Evolutionary conservation across 2,888 invertebrate genomes (phyloP).

Genomic region (Gnatocerus cornutus): DNA sequence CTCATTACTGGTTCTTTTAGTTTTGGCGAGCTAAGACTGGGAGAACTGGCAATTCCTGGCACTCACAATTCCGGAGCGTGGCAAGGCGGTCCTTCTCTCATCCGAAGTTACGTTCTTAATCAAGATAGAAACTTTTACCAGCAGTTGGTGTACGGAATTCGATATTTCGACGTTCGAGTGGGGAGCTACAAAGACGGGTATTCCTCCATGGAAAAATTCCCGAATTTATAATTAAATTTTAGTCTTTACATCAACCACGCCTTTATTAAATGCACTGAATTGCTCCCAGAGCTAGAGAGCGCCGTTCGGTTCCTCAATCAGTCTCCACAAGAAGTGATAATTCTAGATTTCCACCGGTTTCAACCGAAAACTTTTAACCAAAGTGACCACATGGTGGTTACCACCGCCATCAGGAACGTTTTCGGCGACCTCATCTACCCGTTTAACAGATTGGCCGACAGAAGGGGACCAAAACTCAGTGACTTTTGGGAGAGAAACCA

Average conservation of each 20-base stretch:
- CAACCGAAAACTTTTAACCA: conserved; percentile 60
- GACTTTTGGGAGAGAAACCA: conserved; percentile 72
- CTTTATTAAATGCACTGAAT: conserved; percentile 32
- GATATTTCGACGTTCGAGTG: conserved; percentile 77
- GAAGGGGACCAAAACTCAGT: conserved; percentile 57
- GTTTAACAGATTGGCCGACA: not conserved
- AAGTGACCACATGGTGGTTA: conserved; percentile 33
- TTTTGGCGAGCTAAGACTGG: conserved; percentile 63
- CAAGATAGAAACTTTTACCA: conserved; percentile 75
- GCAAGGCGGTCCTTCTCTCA: conserved; percentile 56
- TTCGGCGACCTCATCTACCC: conserved; percentile 39
- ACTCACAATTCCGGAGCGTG: conserved; percentile 80
- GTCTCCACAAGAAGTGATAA: conserved; percentile 79
- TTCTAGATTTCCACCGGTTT: conserved; percentile 85
- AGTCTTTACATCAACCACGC: conserved; percentile 46
- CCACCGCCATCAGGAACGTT: conserved; percentile 35
- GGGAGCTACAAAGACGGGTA: conserved; percentile 69
- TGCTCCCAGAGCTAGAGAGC: conserved; percentile 46
- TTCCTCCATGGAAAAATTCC: not conserved
- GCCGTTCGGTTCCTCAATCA: conserved; percentile 73
- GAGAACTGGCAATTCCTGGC: conserved; percentile 77
- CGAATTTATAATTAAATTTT: conserved; percentile 9
- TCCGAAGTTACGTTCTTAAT: conserved; percentile 49
- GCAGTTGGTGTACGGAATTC: conserved; percentile 76
- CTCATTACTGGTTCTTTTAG: conserved; percentile 9